Percentiles rank a stretch among this genome's conserved stretches.
These are phyloP conservation scores for Ectemnius cavifrons DNA, from an alignment of 2,888 invertebrate species.

Conservation along the genomic window DNA sequence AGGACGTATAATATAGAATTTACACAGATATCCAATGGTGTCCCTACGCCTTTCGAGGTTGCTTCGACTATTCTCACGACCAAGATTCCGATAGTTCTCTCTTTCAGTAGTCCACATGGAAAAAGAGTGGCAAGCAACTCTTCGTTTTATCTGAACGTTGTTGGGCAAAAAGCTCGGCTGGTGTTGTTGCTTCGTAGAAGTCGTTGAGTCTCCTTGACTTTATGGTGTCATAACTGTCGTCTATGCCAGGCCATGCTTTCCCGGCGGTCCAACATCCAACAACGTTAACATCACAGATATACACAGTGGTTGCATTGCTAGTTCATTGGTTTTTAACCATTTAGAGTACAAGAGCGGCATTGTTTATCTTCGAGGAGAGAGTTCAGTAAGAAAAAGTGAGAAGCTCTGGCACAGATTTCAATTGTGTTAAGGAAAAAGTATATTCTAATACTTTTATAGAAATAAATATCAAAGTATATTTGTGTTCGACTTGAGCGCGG, in stretches of 20 bases:
- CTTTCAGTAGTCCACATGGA: too few species aligned
- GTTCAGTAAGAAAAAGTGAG: slow-evolving; percentile 32
- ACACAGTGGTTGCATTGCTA: slow-evolving; percentile 39
- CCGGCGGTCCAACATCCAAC: slow-evolving; percentile 2
- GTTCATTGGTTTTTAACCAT: slow-evolving; percentile 48
- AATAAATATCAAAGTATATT: too few species aligned
- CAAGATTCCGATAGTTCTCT: too few species aligned
- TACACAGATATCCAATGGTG: too few species aligned
- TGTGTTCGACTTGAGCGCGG: neutral
- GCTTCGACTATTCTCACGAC: neutral
- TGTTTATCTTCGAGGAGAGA: slow-evolving; percentile 47
- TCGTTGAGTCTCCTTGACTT: slow-evolving; percentile 40
- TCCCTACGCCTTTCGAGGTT: too few species aligned
- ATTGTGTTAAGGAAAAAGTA: too few species aligned
- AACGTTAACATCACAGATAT: neutral
- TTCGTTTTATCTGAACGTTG: too few species aligned
- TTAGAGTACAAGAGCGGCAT: slow-evolving; percentile 60
- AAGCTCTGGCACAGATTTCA: slow-evolving; percentile 34
- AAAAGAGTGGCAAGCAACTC: too few species aligned
- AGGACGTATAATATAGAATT: too few species aligned
- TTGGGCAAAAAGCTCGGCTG: slow-evolving; percentile 6
- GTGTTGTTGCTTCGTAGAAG: slow-evolving; percentile 29
- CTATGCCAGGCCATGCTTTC: slow-evolving; percentile 24
- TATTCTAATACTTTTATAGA: too few species aligned
- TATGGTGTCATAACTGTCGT: slow-evolving; percentile 25